A percentile compares a stretch with the other conserved stretches of the same genome.
Evolutionary conservation across 2,113 vertebrate species (phyloP).

Genomic region (Brienomyrus longianalis): DNA sequence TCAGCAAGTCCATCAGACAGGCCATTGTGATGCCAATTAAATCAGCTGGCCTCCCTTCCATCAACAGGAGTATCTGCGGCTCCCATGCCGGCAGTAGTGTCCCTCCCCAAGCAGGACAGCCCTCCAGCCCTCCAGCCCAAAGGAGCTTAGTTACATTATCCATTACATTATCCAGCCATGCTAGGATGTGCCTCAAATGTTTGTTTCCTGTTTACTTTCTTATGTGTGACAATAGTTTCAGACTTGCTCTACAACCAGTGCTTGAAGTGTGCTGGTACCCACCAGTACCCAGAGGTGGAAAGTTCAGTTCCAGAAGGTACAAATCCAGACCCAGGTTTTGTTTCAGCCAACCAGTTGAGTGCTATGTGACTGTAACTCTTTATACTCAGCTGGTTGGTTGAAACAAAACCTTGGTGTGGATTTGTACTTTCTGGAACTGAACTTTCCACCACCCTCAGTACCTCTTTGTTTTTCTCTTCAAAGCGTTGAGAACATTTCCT

Average conservation of each 20-base stretch:
- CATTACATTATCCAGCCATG: not conserved
- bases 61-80: not conserved
- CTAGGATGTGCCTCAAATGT: not conserved
- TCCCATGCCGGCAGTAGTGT: not conserved
- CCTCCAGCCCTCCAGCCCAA: not conserved
- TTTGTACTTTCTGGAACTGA: no score
- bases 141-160: not conserved
- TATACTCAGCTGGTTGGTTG: no score
- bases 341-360: no score
- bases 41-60: slow-evolving; percentile 13
- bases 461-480: not conserved
- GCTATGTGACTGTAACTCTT: no score
- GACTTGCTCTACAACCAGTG: not conserved
- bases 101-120: not conserved
- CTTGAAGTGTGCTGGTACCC: not conserved
- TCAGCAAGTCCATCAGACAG: slow-evolving; percentile 35
- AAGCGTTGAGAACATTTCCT: not conserved
- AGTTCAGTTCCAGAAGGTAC: no score
- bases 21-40: slow-evolving; percentile 27
- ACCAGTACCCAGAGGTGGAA: not conserved
- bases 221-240: not conserved
- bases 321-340: no score
- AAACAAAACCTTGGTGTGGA: no score
- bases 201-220: not conserved
- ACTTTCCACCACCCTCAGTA: no score